Base-by-base conservation (phyloP, 2,888 invertebrate species). In the Biston betularia region DNA sequence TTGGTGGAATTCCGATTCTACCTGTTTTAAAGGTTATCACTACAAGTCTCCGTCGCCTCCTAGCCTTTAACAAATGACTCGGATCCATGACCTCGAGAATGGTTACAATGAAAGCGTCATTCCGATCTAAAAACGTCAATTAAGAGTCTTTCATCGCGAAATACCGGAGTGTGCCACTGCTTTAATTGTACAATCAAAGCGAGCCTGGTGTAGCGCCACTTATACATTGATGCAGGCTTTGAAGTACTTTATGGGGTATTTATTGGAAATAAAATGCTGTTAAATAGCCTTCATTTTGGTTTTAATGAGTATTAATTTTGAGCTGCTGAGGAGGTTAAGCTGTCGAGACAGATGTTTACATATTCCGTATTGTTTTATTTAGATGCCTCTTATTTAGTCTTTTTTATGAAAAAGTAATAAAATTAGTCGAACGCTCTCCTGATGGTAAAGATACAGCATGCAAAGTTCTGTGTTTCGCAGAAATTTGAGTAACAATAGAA, bases 71-170 rank as follows among this genome's bases (percentile, higher is more conserved):
- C 76, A 83, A 86, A 83, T 81, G 82, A 76, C 79, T 72, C 68
- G 74, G 81, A 85, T 86, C 85, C 85, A 82, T 83, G 82, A 82
- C 82, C 80, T 83, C 76, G 75, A 63, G 82, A 86, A 82, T 83
- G 81, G 70, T 82, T 77, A 81, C 81, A 81, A 85, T 85, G 80
- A 83, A 83, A 81, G 80, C 75, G 83, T 79, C 79, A 80, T 85
- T 83, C 71, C 82, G 85, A 81, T 83, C 84, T 85, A 80, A 82
- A 84, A 84, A 83, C 81, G 84, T 84, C 86, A 82, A 87, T 87
- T 87, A 75, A 71, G 75, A 62, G 71, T 73, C 74, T 77, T 80
- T 77, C 76, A 67, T 70, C 69, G 52, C 53, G 73, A 70, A 78
- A 73, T 74, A 71, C 70, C 57, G 69, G 65, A 70, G 68, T 74